Percentiles rank a stretch among this genome's conserved stretches.
phyloP scores from a whole-genome alignment of 2,113 vertebrate species.

The Bos javanicus region DNA sequence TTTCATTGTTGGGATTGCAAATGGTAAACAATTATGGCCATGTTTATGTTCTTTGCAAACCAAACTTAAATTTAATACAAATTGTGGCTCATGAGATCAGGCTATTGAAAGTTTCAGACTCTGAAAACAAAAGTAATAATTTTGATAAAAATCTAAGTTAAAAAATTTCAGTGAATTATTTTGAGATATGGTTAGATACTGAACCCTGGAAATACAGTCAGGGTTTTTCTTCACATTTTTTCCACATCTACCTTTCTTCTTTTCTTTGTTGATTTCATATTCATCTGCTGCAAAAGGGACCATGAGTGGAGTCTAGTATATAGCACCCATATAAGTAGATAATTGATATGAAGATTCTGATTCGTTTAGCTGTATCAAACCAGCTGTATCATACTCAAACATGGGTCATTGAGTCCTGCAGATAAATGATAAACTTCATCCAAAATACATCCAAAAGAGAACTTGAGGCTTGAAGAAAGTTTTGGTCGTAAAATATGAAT shows the following conservation, averaged over 20 bases:
- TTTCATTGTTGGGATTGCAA: neutral
- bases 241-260: neutral
- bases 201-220: too few relatives aligned
- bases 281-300: neutral
- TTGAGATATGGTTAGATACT: too few relatives aligned
- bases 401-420: neutral
- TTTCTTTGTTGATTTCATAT: neutral
- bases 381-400: neutral
- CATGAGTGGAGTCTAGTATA: neutral
- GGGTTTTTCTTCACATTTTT: neutral
- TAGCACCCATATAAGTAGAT: neutral
- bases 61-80: neutral
- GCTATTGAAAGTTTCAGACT: rapidly evolving
- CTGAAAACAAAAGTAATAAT: neutral
- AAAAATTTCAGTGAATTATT: neutral
- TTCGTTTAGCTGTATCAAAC: neutral
- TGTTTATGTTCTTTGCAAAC: neutral
- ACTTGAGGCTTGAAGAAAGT: neutral
- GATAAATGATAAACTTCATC: neutral
- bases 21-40: neutral
- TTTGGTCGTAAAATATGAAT: neutral
- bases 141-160: neutral
- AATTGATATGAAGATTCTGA: neutral
- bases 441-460: neutral
- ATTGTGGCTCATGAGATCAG: neutral